Base-by-base conservation (phyloP, 1,140 invertebrate genomes). In the Euglossa dilemma region DNA sequence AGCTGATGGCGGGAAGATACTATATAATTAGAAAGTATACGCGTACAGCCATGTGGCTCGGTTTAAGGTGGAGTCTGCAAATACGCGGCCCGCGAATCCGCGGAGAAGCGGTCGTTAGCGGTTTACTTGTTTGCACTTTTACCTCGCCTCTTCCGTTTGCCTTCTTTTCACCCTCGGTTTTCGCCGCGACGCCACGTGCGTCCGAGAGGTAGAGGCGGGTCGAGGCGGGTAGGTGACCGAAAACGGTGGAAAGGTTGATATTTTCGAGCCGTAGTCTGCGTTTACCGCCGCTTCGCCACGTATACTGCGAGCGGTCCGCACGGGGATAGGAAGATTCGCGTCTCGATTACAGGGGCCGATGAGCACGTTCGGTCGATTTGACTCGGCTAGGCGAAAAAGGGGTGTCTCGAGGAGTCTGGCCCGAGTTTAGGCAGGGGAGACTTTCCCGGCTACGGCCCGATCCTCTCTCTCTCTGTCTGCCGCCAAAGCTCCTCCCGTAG, bases 21-120 rank as follows among this genome's bases (percentile, higher is more conserved):
- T 86, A 76, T 84, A 87, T 84, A 87, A 87, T 87, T 87, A 87
- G 86, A 87, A 87, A 87, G 85, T 87, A 84, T 52, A 87, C 76
- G 86, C 76, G 84, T 57, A 75, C 56, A 73, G 63, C 79, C 86
- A 81, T 83, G 86, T 84, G 76, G 72, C 63, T 69, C 80, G 63
- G 76, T 74, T 74, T 87, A 83, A 87, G 86, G 85, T 84, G 86
- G 85, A 87, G 85, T 87, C 86, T 63, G 85, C 72, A 80, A 87
- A 84, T 87, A 87, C 64, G 43, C 61, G 25, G n/a, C n/a, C 59
- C 76, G 63, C 54, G 23, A 64, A 84, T 66, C 45, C 28, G 45
- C 82, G 52, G 82, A 69, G 73, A 84, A 52, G 78, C 67, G 52
- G 63, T 72, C 61, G 61, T 87, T 80, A 50, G 59, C 52, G 43